Evolutionary conservation across 2,888 invertebrate genomes (phyloP).

Genomic region (Lissocephala sabroskyi): DNA sequence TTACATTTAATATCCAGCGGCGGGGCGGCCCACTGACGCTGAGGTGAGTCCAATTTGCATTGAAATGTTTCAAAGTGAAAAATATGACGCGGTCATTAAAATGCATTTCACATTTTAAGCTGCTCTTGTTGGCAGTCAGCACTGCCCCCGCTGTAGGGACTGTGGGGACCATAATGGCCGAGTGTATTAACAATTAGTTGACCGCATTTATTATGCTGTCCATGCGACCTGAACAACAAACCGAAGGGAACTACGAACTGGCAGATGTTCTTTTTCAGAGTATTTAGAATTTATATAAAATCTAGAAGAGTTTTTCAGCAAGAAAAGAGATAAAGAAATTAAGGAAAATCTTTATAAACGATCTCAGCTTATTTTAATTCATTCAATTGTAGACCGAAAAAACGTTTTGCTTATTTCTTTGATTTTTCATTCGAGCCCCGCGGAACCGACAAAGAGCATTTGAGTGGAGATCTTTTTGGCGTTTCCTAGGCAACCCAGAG

Average conservation of each 20-base stretch:
- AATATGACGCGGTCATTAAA: constrained; percentile 60
- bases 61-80: constrained; percentile 60
- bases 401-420: too few relatives aligned
- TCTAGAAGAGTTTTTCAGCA: too few relatives aligned
- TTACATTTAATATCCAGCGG: constrained; percentile 51
- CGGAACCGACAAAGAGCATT: not conserved
- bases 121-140: constrained; percentile 16
- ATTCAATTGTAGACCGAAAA: too few relatives aligned
- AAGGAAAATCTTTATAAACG: too few relatives aligned
- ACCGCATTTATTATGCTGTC: constrained; percentile 54
- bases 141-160: too few relatives aligned
- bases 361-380: too few relatives aligned
- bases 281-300: too few relatives aligned
- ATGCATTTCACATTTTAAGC: constrained; percentile 57
- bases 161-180: constrained; percentile 40
- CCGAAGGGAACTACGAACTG: constrained; percentile 4
- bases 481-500: too few relatives aligned
- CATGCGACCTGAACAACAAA: constrained; percentile 23
- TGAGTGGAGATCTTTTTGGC: not conserved
- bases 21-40: constrained; percentile 1
- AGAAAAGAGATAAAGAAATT: too few relatives aligned
- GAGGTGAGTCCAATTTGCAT: constrained; percentile 42
- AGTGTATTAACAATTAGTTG: constrained; percentile 65
- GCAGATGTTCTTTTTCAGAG: constrained; percentile 8
- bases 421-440: not conserved